Evolutionary conservation across 2,797 vertebrate genomes (phyloP), one percentile per base, ranked within the genome.

Genomic region (Sparus aurata): DNA sequence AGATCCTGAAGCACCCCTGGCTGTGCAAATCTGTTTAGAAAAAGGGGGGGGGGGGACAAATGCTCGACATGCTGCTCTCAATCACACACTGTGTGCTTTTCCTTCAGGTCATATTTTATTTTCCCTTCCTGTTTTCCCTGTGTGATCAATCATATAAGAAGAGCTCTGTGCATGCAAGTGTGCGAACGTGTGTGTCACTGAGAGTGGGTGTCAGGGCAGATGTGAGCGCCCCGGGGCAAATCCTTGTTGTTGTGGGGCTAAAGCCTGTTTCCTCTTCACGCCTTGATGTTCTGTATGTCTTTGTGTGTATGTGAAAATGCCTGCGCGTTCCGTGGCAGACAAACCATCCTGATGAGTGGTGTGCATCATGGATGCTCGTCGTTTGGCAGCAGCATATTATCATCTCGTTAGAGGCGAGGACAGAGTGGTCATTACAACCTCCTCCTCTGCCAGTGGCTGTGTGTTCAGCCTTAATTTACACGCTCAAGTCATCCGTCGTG

Each of bases 331-430:
- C 20, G 9, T 82, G 77, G 81, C 75, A 80, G 77, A 79, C 77
- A 45, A 87, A 74, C 69, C 72, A 63, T 80, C 73, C 41, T 25
- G 73, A 53, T 65, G 89, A 90, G 87, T 58, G 82, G 78, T 86
- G 73, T 78, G 87, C 87, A 77, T 85, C 75, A 75, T 72, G 81
- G 84, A 82, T 77, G 80, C 88, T 91, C 72, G 67, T 76, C 86
- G 84, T 87, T 88, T 75, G 69, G 74, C 87, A 77, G 85, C 85
- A 84, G 85, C 80, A 81, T 90, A 91, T 95, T 91, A 92, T 91
- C 90, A 90, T 89, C 92, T 95, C 13, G 87, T 94, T 95, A 93
- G 86, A 88, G 79, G 83, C 55, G 72, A 86, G 80, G 90, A 88
- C 83, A 72, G 88, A 91, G 88, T 82, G 87, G 91, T 91, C 85